A percentile compares a stretch with the other conserved stretches of the same genome.
These are phyloP conservation scores for Atlantisia rogersi DNA, from an alignment of 2,113 vertebrate genomes.

Conservation along the genomic window DNA sequence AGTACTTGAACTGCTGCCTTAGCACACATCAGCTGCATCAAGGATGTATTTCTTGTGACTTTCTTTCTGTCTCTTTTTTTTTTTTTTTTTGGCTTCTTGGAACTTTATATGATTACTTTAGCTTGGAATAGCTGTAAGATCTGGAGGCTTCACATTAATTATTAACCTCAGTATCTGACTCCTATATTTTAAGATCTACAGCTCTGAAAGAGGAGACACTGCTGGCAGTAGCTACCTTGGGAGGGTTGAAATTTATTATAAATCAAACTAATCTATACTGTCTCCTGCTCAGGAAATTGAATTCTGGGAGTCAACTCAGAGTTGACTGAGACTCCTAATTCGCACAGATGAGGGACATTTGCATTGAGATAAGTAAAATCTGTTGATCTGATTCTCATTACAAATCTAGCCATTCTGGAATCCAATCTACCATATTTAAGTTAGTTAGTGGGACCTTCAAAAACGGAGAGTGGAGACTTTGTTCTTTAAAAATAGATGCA, in stretches of 20 bases:
- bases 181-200: constrained; percentile 37
- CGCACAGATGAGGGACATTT: background rate
- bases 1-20: background rate
- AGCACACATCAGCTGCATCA: background rate
- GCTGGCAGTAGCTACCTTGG: constrained; percentile 12
- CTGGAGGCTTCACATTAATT: constrained; percentile 55
- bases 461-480: background rate
- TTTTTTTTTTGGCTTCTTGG: background rate
- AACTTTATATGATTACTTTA: constrained; percentile 37
- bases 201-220: constrained; percentile 20
- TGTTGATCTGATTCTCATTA: constrained; percentile 31
- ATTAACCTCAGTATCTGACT: constrained; percentile 47
- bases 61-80: background rate
- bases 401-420: background rate
- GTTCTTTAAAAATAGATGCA: constrained; percentile 19
- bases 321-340: constrained; percentile 24
- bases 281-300: constrained; percentile 51
- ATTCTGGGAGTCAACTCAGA: constrained; percentile 3
- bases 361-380: constrained; percentile 41
- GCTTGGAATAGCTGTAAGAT: constrained; percentile 25
- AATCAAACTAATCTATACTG: constrained; percentile 59
- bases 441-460: background rate
- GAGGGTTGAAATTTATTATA: constrained; percentile 51
- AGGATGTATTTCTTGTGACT: background rate
- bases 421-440: background rate